A percentile compares a stretch with the other conserved stretches of the same genome.
Conservation (phyloP, 2,113 vertebrate genomes). For the Hemichromis elongatus region DNA sequence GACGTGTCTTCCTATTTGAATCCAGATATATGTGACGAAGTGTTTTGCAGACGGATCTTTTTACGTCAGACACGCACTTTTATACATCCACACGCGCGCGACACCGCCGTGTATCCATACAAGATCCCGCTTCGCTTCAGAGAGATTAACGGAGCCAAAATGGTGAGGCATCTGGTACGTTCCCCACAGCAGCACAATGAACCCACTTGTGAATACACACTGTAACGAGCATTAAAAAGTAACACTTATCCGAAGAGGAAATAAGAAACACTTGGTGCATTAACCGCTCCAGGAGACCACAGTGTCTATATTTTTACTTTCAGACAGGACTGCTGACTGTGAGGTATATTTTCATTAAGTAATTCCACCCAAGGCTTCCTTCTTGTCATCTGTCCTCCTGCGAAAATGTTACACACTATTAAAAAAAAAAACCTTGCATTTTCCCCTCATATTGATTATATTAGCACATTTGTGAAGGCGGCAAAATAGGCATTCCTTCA, state of each 20-base stretch:
- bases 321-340: not conserved
- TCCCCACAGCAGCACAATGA: not conserved
- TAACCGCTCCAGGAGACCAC: not conserved
- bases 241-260: not conserved
- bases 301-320: not conserved
- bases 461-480: not conserved
- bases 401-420: not conserved
- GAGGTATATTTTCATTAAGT: not conserved
- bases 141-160: not conserved
- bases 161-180: not conserved
- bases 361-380: not conserved
- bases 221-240: not conserved
- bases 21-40: not conserved
- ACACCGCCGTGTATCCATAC: not conserved
- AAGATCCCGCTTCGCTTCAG: not conserved
- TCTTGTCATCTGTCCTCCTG: not conserved
- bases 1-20: not conserved
- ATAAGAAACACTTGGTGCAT: slow-evolving; percentile 17
- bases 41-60: not conserved
- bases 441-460: slow-evolving; percentile 10
- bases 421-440: not conserved
- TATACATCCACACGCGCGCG: not conserved
- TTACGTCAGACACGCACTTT: not conserved
- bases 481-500: slow-evolving; percentile 40
- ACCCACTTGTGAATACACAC: not conserved